Conservation (phyloP, 2,113 vertebrate genomes). For the Caranx melampygus region DNA sequence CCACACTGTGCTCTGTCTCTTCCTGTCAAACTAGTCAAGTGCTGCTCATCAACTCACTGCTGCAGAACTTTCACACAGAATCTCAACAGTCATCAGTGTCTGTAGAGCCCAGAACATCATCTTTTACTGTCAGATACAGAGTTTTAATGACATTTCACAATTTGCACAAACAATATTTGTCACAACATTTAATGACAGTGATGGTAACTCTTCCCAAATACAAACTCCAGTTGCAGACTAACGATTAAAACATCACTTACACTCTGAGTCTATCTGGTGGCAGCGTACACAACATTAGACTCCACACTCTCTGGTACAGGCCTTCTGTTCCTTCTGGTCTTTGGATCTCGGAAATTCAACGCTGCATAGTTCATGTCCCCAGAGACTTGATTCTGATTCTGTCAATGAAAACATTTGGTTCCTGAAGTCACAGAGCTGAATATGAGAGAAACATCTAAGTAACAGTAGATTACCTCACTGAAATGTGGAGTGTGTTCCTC, state of each 20-base stretch:
- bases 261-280: conserved; percentile 7
- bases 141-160: background rate
- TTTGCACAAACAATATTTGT: background rate
- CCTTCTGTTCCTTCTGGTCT: background rate
- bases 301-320: background rate
- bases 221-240: background rate
- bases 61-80: background rate
- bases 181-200: background rate
- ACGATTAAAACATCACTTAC: background rate
- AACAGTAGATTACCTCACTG: background rate
- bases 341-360: background rate
- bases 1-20: background rate
- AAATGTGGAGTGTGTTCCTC: background rate
- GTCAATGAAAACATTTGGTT: background rate
- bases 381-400: conserved; percentile 2
- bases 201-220: background rate
- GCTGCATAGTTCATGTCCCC: conserved; percentile 14
- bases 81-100: background rate
- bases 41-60: background rate
- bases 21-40: conserved; percentile 6
- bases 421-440: background rate
- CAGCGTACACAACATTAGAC: background rate
- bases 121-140: background rate
- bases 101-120: background rate
- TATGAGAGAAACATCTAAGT: background rate